A percentile compares a stretch with the other conserved stretches of the same genome.
These are phyloP conservation scores for Orthosia gothica DNA, from an alignment of 2,888 invertebrate genomes.

Conservation along the genomic window DNA sequence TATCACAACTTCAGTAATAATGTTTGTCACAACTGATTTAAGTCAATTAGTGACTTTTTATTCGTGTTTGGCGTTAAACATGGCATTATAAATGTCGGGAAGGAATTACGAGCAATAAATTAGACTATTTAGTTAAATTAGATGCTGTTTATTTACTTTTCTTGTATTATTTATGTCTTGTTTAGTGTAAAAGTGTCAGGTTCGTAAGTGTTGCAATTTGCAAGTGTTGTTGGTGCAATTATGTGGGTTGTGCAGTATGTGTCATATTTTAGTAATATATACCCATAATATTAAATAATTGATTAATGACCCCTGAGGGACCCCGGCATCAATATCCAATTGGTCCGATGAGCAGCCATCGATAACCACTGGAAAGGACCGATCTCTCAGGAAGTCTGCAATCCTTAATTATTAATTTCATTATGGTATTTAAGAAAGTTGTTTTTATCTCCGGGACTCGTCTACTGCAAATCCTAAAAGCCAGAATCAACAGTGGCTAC, in stretches of 20 bases:
- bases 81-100: conserved; percentile 58
- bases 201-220: conserved; percentile 42
- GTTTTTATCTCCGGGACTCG: no score
- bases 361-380: no score
- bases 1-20: conserved; percentile 63
- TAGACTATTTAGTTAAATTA: conserved; percentile 64
- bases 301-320: no score
- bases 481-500: no score
- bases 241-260: not conserved
- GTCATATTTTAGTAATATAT: not conserved
- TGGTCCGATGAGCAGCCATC: no score
- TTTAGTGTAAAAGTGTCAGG: conserved; percentile 57
- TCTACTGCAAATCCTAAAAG: no score
- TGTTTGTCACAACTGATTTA: conserved; percentile 73
- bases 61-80: conserved; percentile 62
- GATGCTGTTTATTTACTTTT: conserved; percentile 62
- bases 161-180: conserved; percentile 58
- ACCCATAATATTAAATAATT: no score
- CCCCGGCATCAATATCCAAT: no score
- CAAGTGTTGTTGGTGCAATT: conserved; percentile 9
- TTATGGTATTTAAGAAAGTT: no score
- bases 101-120: conserved; percentile 64
- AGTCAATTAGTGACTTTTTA: conserved; percentile 73
- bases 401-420: no score
- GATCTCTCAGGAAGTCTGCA: no score